A percentile compares a stretch with the other conserved stretches of the same genome.
Conservation (phyloP, 2,888 invertebrate species). For the Theodoxus fluviatilis region DNA sequence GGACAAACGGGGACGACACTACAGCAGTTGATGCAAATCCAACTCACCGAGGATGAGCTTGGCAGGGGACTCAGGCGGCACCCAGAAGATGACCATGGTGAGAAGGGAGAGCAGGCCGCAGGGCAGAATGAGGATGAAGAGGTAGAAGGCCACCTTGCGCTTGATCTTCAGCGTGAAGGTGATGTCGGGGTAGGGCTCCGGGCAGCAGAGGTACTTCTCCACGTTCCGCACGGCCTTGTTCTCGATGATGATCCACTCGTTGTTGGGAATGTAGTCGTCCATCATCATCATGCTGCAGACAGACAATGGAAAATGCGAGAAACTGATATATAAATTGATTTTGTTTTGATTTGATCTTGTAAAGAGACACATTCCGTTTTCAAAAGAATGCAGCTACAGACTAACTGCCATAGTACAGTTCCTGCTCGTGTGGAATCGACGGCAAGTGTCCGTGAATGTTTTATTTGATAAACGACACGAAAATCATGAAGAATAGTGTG, state of each 20-base stretch:
- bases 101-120: slow-evolving; percentile 63
- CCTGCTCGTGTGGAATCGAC: too few species aligned
- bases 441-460: too few species aligned
- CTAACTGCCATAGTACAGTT: too few species aligned
- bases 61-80: slow-evolving; percentile 66
- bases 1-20: too few species aligned
- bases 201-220: slow-evolving; percentile 60
- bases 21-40: too few species aligned
- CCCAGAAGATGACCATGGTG: slow-evolving; percentile 66
- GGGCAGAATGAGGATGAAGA: slow-evolving; percentile 64
- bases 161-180: slow-evolving; percentile 57
- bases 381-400: too few species aligned
- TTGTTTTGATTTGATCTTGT: too few species aligned
- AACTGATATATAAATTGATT: too few species aligned
- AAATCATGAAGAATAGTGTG: too few species aligned
- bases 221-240: slow-evolving; percentile 55
- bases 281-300: slow-evolving; percentile 44
- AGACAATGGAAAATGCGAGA: too few species aligned
- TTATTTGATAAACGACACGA: too few species aligned
- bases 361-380: too few species aligned
- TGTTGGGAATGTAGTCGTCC: slow-evolving; percentile 61
- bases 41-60: slow-evolving; percentile 64
- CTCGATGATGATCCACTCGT: slow-evolving; percentile 63
- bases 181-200: slow-evolving; percentile 61
- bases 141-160: slow-evolving; percentile 62